Evolutionary conservation across 2,113 vertebrate genomes (phyloP), one percentile per base, ranked within the genome.

Genomic region (Puffinus mauretanicus): DNA sequence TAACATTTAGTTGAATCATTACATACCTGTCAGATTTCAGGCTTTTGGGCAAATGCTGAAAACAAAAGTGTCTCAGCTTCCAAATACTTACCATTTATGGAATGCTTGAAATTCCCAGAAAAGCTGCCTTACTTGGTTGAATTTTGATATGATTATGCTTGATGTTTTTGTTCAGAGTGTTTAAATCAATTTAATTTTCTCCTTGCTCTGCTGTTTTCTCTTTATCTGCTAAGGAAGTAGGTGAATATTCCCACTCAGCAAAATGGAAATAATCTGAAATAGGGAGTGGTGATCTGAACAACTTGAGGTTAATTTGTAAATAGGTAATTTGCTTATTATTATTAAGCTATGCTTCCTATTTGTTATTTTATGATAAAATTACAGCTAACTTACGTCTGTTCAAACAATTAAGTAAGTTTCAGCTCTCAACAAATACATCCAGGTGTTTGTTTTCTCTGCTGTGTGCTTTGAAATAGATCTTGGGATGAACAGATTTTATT

Each of bases 21-120:
- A 84, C 30, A 19, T 73, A 83, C 27, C 69, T 92, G 55, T 78
- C 47, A 91, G 51, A 64, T 67, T 78, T 77, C 25, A 51, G 60
- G 24, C 38, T 93, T 83, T 71, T 42, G 65, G 80, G 51, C 29
- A 90, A 73, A 67, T 71, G 58, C 29, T 86, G 72, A 78, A 90
- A 90, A 70, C 22, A 52, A 30, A 88, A 76, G 30, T 52, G 9
- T 90, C 44, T 90, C 49, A 61, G 38, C 16, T 9, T 80, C 40
- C 87, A 82, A 54, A 73, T 96, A 94, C 95, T 96, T 94, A 93
- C 86, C 90, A 17, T 62, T 71, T 75, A 52, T 16, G 51, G 40
- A 70, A 38, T 79, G 47, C 46, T 34, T 90, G 58, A 76, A 76
- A 90, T 32, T 70, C 38, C 67, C 82, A 54, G 34, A 64, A 90